phyloP scores from a whole-genome alignment of 2,888 invertebrate species.

The Hypomecis atomaria region DNA sequence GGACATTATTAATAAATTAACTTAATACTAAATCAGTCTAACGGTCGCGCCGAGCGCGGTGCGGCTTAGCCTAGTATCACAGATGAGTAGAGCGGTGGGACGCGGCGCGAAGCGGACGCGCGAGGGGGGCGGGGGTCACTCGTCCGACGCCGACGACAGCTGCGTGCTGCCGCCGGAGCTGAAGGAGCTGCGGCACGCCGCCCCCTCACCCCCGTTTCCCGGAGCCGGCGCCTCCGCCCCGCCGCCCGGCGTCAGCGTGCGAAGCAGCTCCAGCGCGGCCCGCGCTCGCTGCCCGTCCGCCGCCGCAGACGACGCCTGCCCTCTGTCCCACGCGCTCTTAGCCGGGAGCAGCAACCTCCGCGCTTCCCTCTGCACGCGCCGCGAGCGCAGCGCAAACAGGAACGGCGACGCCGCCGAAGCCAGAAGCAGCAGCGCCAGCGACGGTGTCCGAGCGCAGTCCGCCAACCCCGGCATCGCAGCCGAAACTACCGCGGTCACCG shows the following conservation, averaged over 20 bases:
- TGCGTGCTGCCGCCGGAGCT: conserved; percentile 87
- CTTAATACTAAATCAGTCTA: conserved; percentile 83
- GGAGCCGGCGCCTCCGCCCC: conserved; percentile 65
- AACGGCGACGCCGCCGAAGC: conserved; percentile 89
- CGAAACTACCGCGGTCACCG: conserved; percentile 64
- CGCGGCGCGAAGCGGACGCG: conserved; percentile 75
- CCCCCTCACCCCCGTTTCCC: conserved; percentile 79
- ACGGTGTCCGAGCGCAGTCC: conserved; percentile 76
- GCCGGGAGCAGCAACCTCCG: conserved; percentile 70
- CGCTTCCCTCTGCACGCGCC: conserved; percentile 84
- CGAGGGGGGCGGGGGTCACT: conserved; percentile 74
- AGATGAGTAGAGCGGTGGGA: conserved; percentile 83
- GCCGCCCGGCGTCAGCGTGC: conserved; percentile 75
- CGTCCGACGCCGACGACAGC: conserved; percentile 86
- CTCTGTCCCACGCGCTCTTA: conserved; percentile 82
- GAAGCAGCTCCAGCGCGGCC: conserved; percentile 72
- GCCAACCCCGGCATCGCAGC: conserved; percentile 81
- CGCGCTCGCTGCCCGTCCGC: conserved; percentile 82
- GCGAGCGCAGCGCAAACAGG: conserved; percentile 90
- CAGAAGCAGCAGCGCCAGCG: conserved; percentile 84
- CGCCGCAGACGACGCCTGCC: conserved; percentile 81
- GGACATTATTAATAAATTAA: conserved; percentile 80
- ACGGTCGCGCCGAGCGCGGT: conserved; percentile 80
- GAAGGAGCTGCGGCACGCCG: conserved; percentile 85
- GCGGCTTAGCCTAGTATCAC: conserved; percentile 82